Evolutionary conservation across 2,113 vertebrate genomes (phyloP).

Genomic region (Centropus unirufus): DNA sequence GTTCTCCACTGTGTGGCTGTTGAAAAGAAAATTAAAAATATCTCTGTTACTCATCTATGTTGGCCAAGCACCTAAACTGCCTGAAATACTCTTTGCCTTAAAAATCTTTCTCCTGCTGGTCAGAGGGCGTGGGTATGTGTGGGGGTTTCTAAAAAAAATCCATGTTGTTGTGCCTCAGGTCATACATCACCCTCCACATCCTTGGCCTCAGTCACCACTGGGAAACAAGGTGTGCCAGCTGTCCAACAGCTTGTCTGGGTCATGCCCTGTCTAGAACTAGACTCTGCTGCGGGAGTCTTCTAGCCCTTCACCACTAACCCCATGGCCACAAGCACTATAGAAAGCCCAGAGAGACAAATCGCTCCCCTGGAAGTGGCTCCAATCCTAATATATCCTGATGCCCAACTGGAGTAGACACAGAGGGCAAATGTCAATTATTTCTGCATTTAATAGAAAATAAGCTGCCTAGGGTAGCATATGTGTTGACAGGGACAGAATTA

Average conservation of each 20-base stretch:
- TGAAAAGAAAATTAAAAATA: not conserved
- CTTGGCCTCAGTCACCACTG: not conserved
- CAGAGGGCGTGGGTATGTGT: not conserved
- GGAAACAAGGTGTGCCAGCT: not conserved
- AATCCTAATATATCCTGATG: not conserved
- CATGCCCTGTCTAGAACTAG: not conserved
- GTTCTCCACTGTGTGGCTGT: rapidly evolving
- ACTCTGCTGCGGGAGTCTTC: not conserved
- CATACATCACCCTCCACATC: not conserved
- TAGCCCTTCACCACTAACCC: not conserved
- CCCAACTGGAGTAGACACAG: not conserved
- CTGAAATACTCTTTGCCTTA: not conserved
- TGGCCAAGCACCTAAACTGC: not conserved
- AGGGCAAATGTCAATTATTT: not conserved
- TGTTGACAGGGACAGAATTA: not conserved
- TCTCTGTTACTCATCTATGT: not conserved
- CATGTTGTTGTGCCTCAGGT: not conserved
- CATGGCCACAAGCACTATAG: not conserved
- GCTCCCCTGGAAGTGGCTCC: not conserved
- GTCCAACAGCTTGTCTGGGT: not conserved
- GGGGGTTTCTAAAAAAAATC: not conserved
- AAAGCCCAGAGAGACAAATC: not conserved
- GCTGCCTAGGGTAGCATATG: not conserved
- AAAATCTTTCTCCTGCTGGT: not conserved
- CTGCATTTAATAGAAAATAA: not conserved